phyloP scores from a whole-genome alignment of 2,113 vertebrate species.

The Tenrec ecaudatus region DNA sequence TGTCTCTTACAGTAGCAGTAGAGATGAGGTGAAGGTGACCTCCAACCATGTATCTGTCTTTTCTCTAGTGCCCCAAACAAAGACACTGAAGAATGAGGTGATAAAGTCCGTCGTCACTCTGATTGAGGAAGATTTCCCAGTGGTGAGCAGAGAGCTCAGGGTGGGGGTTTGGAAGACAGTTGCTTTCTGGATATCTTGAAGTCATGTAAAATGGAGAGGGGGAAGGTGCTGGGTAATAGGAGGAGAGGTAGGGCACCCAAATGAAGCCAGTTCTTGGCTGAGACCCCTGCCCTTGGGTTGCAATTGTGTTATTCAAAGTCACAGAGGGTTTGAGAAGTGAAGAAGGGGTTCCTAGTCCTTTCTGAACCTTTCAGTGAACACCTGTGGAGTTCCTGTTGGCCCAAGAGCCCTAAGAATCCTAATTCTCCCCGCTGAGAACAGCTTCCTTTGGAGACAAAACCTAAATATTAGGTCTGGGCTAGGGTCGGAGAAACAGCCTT shows the following conservation, averaged over 20 bases:
- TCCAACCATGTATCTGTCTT: not conserved
- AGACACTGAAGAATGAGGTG: not conserved
- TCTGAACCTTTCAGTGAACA: not conserved
- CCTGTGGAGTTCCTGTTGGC: not conserved
- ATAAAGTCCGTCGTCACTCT: not conserved
- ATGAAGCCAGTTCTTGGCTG: not conserved
- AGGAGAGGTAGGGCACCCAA: not conserved
- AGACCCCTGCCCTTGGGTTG: not conserved
- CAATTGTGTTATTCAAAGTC: not conserved
- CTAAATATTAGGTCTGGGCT: not conserved
- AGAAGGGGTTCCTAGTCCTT: not conserved
- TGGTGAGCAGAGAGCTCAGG: conserved; percentile 8
- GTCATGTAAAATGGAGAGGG: not conserved
- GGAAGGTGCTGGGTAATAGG: too few species aligned
- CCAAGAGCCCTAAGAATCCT: not conserved
- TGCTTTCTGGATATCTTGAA: not conserved
- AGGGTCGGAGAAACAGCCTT: not conserved
- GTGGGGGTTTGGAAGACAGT: not conserved
- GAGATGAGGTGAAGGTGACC: not conserved
- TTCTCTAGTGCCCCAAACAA: conserved; percentile 47
- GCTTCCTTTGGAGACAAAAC: not conserved
- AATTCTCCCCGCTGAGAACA: not conserved
- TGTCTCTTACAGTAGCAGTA: not conserved
- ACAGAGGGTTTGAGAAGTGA: not conserved
- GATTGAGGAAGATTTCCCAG: conserved; percentile 8